Evolutionary conservation across 2,797 vertebrate species (phyloP).

Genomic region (Silurus aristotelis): DNA sequence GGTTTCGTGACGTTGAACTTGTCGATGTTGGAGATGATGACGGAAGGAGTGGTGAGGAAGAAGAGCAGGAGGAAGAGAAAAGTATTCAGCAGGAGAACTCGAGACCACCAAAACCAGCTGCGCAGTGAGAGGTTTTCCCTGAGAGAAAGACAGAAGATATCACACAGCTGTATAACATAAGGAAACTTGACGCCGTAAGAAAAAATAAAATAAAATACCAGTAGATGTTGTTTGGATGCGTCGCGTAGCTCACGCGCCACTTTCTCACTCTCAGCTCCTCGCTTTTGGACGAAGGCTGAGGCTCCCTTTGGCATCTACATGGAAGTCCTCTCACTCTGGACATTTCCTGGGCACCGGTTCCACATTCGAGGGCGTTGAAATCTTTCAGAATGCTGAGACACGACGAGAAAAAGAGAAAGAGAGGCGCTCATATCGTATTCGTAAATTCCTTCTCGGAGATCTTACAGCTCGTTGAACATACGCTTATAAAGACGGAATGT

Average conservation of each 20-base stretch:
- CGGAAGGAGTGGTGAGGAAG: conserved; percentile 94
- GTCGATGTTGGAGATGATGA: conserved; percentile 92
- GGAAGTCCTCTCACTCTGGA: background rate
- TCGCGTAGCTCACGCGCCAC: conserved; percentile 85
- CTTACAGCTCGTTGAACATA: conserved; percentile 3
- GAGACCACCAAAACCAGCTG: conserved; percentile 82
- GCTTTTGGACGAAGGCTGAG: conserved; percentile 81
- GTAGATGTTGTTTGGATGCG: conserved; percentile 86
- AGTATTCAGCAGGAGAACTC: conserved; percentile 82
- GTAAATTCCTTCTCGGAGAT: background rate
- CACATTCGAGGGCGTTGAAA: conserved; percentile 89
- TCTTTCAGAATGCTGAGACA: conserved; percentile 87
- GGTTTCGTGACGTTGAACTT: conserved; percentile 94
- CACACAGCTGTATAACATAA: no score
- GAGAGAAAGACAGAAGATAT: conserved; percentile 13
- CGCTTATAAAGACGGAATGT: background rate
- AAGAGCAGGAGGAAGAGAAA: conserved; percentile 85
- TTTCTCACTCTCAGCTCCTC: conserved; percentile 70
- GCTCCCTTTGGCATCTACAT: conserved; percentile 73
- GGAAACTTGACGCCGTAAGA: background rate
- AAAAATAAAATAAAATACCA: conserved; percentile 81
- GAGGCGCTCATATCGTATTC: background rate
- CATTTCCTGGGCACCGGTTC: conserved; percentile 48
- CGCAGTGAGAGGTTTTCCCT: conserved; percentile 89
- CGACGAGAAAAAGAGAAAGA: conserved; percentile 11